Base-by-base conservation (phyloP, 2,113 vertebrate genomes). In the Gobius niger region DNA sequence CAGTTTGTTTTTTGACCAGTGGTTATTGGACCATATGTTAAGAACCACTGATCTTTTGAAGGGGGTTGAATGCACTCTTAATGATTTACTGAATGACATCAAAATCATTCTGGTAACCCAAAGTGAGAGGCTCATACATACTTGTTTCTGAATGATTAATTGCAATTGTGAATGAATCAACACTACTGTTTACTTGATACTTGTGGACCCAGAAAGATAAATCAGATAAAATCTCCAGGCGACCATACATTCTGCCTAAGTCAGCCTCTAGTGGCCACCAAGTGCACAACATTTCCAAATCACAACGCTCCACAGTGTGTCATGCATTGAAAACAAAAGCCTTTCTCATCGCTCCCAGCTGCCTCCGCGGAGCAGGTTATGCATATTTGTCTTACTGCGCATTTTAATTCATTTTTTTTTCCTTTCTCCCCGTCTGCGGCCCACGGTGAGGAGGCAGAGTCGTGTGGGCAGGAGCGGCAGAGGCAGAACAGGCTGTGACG, bases 191-290 rank as follows among this genome's bases (percentile, higher is more conserved):
- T 24, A 24, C 3, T 24, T n/a, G n/a, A n/a, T n/a, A n/a, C n/a
- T 24, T 24, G 24, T 24, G 24, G 24, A 24, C 24, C 24, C 24
- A 24, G 24, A 24, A 24, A 2, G 24, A 24, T 24, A 24, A 24
- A 24, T 24, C 24, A 24, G 3, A 24, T 24, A 24, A 24, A 3
- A 24, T 24, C n/a, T n/a, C n/a, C n/a, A n/a, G n/a, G n/a, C n/a
- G 3, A 24, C 24, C 24, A 19, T 19, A 9, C 4, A 54, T 12
- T 12, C 9, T 60, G 13, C 4, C 14, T 8, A 60, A 60, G 57
- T 18, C 63, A 81, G 68, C 75, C 78, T 83, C 77, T 83, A 44
- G 78, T 83, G 75, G 78, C 47, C 56, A 70, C 59, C 47, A 53
- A 7, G 15, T 42, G 62, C 63, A 85, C 11, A 51, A 24, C 51